phyloP scores from a whole-genome alignment of 2,113 vertebrate genomes.

The Piliocolobus tephrosceles region DNA sequence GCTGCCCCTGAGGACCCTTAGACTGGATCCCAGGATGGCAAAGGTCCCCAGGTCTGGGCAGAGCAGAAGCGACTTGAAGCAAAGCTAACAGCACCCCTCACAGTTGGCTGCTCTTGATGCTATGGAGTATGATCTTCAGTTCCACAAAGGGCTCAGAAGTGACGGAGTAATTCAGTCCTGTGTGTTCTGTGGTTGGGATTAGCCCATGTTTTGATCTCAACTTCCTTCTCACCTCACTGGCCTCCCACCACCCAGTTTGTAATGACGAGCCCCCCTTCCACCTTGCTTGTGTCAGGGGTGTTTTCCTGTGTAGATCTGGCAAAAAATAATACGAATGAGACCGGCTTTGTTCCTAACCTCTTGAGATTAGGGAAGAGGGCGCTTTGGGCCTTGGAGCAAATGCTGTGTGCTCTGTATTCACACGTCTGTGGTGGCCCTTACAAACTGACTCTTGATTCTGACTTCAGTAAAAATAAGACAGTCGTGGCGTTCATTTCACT shows the following conservation, averaged over 20 bases:
- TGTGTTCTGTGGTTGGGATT: too few species aligned
- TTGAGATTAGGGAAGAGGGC: background rate
- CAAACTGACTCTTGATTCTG: background rate
- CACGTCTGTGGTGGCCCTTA: too few species aligned
- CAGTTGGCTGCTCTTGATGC: background rate
- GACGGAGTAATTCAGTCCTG: background rate
- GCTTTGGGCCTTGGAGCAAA: background rate
- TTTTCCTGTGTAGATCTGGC: background rate
- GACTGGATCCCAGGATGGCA: background rate
- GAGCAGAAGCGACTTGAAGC: background rate
- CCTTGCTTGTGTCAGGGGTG: background rate
- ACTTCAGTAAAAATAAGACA: background rate
- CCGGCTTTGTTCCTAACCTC: too few species aligned
- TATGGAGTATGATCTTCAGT: background rate
- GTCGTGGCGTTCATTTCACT: background rate
- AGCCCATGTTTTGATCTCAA: background rate
- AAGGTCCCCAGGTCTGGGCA: too few species aligned
- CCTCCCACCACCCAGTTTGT: background rate
- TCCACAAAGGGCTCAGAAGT: background rate
- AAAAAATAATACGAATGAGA: background rate
- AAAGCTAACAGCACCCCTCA: background rate
- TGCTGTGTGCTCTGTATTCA: too few species aligned
- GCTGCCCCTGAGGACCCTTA: background rate
- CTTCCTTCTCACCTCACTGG: background rate
- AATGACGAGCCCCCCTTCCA: background rate